phyloP scores from a whole-genome alignment of 2,888 invertebrate species.

The Eustalomyia histrio region DNA sequence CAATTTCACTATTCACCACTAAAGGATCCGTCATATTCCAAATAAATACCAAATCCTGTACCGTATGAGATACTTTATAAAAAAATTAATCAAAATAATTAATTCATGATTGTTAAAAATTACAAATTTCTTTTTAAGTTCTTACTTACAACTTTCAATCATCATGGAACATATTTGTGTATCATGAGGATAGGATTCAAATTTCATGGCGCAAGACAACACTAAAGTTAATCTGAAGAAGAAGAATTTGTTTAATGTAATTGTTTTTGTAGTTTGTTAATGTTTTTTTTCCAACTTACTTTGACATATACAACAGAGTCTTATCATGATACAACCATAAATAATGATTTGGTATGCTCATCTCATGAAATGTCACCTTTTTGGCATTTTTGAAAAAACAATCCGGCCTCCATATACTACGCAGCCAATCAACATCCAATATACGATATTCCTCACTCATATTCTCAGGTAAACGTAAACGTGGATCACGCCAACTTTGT shows the following conservation, averaged over 20 bases:
- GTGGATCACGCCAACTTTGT: conserved; percentile 94
- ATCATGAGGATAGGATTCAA: conserved; percentile 95
- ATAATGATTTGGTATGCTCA: conserved; percentile 96
- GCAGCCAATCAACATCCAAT: conserved; percentile 93
- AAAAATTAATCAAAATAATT: conserved; percentile 80
- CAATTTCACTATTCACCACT: conserved; percentile 93
- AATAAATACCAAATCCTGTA: conserved; percentile 95
- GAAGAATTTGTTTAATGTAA: neutral
- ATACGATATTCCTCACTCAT: conserved; percentile 96
- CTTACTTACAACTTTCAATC: conserved; percentile 93
- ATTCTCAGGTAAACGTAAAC: conserved; percentile 93
- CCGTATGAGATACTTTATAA: conserved; percentile 97
- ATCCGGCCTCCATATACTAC: conserved; percentile 95
- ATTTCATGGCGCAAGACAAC: conserved; percentile 96
- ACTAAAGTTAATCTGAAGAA: conserved; percentile 89
- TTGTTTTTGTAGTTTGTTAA: no score
- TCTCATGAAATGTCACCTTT: conserved; percentile 95
- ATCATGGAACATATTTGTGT: conserved; percentile 96
- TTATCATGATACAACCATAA: conserved; percentile 95
- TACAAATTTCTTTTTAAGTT: neutral
- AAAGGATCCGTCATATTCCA: conserved; percentile 95
- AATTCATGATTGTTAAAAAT: no score
- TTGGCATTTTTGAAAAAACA: conserved; percentile 97
- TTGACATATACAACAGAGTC: conserved; percentile 94
- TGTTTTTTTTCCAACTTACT: conserved; percentile 82